These are phyloP conservation scores for Pygathrix nemaeus DNA, from an alignment of 2,113 vertebrate species.

Conservation along the genomic window DNA sequence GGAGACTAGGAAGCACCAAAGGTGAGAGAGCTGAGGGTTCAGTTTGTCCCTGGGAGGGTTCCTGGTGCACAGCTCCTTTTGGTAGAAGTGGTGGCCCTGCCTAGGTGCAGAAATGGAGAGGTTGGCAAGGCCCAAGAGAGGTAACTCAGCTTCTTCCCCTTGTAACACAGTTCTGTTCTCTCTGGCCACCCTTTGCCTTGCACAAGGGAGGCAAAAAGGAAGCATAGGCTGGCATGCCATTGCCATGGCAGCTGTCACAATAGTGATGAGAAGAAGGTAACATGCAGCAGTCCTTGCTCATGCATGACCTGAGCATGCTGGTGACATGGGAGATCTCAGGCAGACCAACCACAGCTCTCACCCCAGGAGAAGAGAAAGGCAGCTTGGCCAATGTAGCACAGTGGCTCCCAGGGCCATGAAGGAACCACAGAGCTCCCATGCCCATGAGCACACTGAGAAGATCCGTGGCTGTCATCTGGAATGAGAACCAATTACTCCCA, in stretches of 20 bases:
- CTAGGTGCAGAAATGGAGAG: background rate
- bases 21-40: background rate
- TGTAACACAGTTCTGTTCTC: background rate
- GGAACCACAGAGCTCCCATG: background rate
- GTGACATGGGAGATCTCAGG: background rate
- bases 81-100: background rate
- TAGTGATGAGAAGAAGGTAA: background rate
- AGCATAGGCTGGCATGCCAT: background rate
- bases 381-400: background rate
- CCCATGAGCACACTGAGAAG: background rate
- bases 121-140: background rate
- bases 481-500: background rate
- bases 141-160: background rate
- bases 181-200: background rate
- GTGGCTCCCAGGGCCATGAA: background rate
- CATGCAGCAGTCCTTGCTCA: slow-evolving; percentile 1
- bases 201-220: background rate
- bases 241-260: background rate
- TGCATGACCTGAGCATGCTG: background rate
- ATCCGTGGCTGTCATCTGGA: background rate
- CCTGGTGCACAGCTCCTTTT: background rate
- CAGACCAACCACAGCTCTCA: background rate
- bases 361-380: background rate
- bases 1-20: background rate
- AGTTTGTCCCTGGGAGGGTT: background rate